Conservation (phyloP, 1,140 invertebrate genomes). For the Drosophila arawakana region DNA sequence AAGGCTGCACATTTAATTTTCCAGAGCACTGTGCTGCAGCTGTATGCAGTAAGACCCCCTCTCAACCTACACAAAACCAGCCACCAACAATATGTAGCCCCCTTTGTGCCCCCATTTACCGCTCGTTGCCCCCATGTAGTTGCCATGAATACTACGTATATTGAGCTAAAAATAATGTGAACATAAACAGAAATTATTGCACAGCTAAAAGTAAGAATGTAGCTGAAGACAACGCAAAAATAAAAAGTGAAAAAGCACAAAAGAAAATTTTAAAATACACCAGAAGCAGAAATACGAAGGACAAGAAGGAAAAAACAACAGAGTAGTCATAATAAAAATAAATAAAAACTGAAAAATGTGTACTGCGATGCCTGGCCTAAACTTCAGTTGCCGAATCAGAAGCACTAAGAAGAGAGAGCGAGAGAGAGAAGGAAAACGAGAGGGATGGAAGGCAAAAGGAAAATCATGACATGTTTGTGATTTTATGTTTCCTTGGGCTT, state of each 20-base stretch:
- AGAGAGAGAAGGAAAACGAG: not conserved
- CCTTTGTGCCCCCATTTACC: not conserved
- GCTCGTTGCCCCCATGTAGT: not conserved
- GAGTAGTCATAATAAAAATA: constrained; percentile 74
- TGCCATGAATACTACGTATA: constrained; percentile 24
- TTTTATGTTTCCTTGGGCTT: constrained; percentile 39
- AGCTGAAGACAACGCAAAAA: constrained; percentile 42
- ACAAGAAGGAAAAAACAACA: constrained; percentile 56
- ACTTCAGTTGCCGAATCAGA: constrained; percentile 21
- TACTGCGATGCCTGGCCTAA: constrained; percentile 14
- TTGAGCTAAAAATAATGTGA: constrained; percentile 71
- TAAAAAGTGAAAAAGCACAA: constrained; percentile 20
- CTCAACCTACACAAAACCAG: not conserved
- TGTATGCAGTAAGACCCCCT: constrained; percentile 1
- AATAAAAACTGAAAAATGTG: constrained; percentile 66
- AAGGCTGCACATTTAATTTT: constrained; percentile 52
- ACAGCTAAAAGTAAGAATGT: constrained; percentile 47
- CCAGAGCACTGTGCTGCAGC: constrained; percentile 42
- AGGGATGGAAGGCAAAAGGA: not conserved
- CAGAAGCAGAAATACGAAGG: constrained; percentile 1
- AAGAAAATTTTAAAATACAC: constrained; percentile 59
- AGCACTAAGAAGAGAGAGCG: constrained; percentile 25
- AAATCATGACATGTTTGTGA: constrained; percentile 54
- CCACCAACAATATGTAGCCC: not conserved
- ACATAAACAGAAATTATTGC: constrained; percentile 79